Evolutionary conservation across 2,113 vertebrate genomes (phyloP), one percentile per base, ranked within the genome.

Genomic region (Edolisoma coerulescens): DNA sequence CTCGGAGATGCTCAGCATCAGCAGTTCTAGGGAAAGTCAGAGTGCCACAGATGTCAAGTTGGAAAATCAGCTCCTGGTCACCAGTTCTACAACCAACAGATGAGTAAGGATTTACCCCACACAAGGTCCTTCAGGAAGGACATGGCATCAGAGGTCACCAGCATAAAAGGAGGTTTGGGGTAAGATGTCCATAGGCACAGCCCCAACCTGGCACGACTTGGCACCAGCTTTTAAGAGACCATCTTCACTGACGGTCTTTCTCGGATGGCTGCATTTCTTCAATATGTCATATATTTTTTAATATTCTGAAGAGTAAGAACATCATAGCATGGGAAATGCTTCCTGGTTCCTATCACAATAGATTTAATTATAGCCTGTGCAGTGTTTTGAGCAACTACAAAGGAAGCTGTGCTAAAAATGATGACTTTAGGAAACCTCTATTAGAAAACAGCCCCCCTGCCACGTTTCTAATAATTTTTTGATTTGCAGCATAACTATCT

Each of bases 321-420:
- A 78, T 11, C 35, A 6, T 10, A 64, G 56, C 61, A 57, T 26
- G 37, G 49, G 63, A 85, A 70, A 52, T 49, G 27, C 27, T 91
- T 77, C 59, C 75, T 84, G 52, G 47, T 26, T 87, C 11, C 3
- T 41, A 59, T 47, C 54, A 56, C 47, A 74, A 26, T 6, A 15
- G 39, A 91, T 49, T 54, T 86, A 80, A 88, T 74, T 77, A 67
- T 68, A 90, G 87, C 39, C 70, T 81, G 54, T 47, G 59, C 15
- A 32, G 75, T n/a, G 22, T 88, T 93, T 74, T 37, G 23, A 90
- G 71, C 50, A 77, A 64, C 65, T 47, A 32, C 35, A 84, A 70
- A 80, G 60, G 79, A 95, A 92, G 64, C 83, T 90, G 68, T 88
- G 88, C 68, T 89, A 84, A 92, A 86, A 13, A 80, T 70, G 50